A percentile compares a stretch with the other conserved stretches of the same genome.
phyloP scores from a whole-genome alignment of 2,113 vertebrate genomes.

The Neofelis nebulosa region DNA sequence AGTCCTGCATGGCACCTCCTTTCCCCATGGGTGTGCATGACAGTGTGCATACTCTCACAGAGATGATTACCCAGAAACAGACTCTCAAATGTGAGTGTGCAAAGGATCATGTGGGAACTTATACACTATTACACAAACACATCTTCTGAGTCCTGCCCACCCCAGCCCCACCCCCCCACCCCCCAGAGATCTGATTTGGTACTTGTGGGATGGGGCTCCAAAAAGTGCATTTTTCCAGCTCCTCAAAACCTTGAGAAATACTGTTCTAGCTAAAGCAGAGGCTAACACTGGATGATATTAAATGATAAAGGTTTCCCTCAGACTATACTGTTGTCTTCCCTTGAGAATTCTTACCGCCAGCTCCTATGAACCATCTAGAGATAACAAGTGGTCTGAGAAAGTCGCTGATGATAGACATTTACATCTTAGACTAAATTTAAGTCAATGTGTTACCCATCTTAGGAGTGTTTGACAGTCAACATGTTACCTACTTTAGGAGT shows the following conservation, averaged over 20 bases:
- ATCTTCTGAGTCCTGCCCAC: background rate
- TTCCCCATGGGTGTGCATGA: too few relatives aligned
- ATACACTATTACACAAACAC: background rate
- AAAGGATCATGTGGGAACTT: background rate
- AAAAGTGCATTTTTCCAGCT: background rate
- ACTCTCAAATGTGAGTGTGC: background rate
- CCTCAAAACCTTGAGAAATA: background rate
- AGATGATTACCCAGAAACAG: background rate
- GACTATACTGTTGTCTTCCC: background rate
- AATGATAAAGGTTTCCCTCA: background rate
- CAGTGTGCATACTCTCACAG: too few relatives aligned
- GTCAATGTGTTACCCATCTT: background rate
- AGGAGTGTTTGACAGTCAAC: background rate
- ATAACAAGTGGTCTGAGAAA: background rate
- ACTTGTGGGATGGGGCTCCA: background rate
- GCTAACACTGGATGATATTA: background rate
- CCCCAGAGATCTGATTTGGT: background rate
- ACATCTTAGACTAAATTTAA: background rate
- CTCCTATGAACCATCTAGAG: background rate
- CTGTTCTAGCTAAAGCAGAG: background rate
- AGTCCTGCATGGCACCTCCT: rapidly evolving
- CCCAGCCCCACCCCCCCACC: rapidly evolving
- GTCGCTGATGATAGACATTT: background rate
- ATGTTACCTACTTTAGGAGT: background rate
- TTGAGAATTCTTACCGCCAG: background rate